Evolutionary conservation across 2,888 invertebrate species (phyloP).

Genomic region (Petrolisthes manimaculis): DNA sequence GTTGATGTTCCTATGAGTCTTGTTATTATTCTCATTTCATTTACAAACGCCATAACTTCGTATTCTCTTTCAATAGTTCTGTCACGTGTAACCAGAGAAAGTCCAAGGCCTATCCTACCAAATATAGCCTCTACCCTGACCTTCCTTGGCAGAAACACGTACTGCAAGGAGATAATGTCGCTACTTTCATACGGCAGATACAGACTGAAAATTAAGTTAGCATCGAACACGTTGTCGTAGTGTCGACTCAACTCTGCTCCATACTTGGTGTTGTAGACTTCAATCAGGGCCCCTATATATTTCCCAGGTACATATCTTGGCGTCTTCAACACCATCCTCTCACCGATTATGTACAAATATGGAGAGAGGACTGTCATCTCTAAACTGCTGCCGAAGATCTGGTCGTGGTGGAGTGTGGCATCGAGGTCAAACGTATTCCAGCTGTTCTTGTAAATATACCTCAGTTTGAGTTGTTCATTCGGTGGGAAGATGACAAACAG

Average conservation of each 20-base stretch:
- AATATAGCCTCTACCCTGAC: conserved; percentile 26
- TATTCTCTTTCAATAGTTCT: background rate
- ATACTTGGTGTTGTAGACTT: conserved; percentile 32
- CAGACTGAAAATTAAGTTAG: conserved; percentile 1
- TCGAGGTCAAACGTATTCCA: too few relatives aligned
- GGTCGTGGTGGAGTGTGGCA: background rate
- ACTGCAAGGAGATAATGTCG: conserved; percentile 35
- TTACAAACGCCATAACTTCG: background rate
- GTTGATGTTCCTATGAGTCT: background rate
- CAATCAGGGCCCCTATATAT: conserved; percentile 12
- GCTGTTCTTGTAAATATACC: too few relatives aligned
- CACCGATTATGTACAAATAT: background rate
- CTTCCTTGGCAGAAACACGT: background rate
- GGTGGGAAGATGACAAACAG: too few relatives aligned
- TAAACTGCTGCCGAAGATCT: conserved; percentile 5
- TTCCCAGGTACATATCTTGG: conserved; percentile 5
- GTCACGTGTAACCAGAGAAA: background rate
- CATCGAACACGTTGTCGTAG: background rate
- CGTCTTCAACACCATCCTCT: conserved; percentile 14
- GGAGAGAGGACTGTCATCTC: conserved; percentile 13
- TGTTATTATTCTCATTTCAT: conserved; percentile 23
- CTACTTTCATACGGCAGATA: conserved; percentile 41
- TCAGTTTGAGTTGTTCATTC: too few relatives aligned
- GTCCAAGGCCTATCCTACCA: conserved; percentile 39
- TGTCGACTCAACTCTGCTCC: conserved; percentile 19